Conservation (phyloP, 2,113 vertebrate species). For the Plecotus auritus region DNA sequence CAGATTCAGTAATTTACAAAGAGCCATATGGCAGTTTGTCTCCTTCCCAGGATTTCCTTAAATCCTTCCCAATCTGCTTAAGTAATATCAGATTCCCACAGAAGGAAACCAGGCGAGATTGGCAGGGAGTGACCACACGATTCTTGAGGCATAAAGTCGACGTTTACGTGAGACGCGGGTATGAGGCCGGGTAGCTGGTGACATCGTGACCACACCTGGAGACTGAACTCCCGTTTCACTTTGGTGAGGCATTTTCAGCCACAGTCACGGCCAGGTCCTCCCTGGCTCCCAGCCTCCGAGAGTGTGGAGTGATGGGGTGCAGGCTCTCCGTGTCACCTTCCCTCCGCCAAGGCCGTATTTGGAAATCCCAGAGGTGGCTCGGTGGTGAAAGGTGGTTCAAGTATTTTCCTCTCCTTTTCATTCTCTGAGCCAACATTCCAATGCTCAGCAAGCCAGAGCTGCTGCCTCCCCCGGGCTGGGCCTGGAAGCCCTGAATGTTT, state of each 20-base stretch:
- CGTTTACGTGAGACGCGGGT: not conserved
- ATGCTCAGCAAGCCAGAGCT: not conserved
- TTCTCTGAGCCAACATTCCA: not conserved
- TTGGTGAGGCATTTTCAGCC: not conserved
- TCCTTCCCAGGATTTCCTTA: not conserved
- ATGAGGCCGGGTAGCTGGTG: not conserved
- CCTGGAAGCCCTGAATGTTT: not conserved
- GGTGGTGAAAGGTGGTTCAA: slow-evolving; percentile 42
- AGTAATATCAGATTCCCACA: not conserved
- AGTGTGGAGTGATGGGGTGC: slow-evolving; percentile 49
- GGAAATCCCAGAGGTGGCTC: slow-evolving; percentile 51
- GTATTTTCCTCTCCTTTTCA: slow-evolving; percentile 1
- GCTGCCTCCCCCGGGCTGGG: not conserved
- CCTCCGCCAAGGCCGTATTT: slow-evolving; percentile 50
- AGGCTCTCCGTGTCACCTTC: slow-evolving; percentile 51
- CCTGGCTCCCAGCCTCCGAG: not conserved
- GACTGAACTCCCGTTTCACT: not conserved
- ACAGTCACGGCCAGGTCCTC: not conserved
- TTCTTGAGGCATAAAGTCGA: slow-evolving; percentile 2
- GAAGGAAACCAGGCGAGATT: not conserved
- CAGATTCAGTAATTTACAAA: not conserved
- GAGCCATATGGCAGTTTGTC: not conserved
- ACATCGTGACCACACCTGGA: not conserved
- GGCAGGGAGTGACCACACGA: not conserved
- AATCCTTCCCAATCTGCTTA: not conserved